phyloP scores from a whole-genome alignment of 2,113 vertebrate species.

The Percopsis transmontana region DNA sequence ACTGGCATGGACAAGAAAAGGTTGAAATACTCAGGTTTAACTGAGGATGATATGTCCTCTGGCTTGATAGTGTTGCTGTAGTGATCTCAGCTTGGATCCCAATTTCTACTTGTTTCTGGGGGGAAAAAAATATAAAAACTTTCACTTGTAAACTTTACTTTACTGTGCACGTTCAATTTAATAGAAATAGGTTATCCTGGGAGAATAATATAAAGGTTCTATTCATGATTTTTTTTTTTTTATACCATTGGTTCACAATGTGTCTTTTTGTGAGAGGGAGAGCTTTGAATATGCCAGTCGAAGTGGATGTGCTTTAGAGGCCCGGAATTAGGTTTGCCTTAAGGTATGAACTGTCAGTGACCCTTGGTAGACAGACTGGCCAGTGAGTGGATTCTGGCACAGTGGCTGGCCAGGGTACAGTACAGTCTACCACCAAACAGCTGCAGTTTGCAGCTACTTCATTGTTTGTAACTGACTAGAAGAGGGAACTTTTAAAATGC shows the following conservation, averaged over 20 bases:
- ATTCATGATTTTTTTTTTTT: conserved; percentile 39
- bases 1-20: not conserved
- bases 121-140: no score
- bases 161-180: not conserved
- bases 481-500: no score
- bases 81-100: not conserved
- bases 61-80: not conserved
- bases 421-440: conserved; percentile 32
- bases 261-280: conserved; percentile 27
- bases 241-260: conserved; percentile 27
- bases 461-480: no score
- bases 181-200: conserved; percentile 12
- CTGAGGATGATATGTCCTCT: not conserved
- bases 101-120: no score
- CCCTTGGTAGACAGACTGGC: conserved; percentile 31
- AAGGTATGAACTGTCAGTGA: conserved; percentile 62
- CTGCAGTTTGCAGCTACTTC: conserved; percentile 28
- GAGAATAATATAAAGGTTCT: conserved; percentile 21
- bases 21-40: not conserved
- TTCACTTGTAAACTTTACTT: not conserved
- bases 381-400: conserved; percentile 26
- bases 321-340: conserved; percentile 36
- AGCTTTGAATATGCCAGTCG: conserved; percentile 16
- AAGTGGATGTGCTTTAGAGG: conserved; percentile 60
- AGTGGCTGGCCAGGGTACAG: not conserved